phyloP scores from a whole-genome alignment of 2,113 vertebrate genomes.

The Gopherus evgoodei region DNA sequence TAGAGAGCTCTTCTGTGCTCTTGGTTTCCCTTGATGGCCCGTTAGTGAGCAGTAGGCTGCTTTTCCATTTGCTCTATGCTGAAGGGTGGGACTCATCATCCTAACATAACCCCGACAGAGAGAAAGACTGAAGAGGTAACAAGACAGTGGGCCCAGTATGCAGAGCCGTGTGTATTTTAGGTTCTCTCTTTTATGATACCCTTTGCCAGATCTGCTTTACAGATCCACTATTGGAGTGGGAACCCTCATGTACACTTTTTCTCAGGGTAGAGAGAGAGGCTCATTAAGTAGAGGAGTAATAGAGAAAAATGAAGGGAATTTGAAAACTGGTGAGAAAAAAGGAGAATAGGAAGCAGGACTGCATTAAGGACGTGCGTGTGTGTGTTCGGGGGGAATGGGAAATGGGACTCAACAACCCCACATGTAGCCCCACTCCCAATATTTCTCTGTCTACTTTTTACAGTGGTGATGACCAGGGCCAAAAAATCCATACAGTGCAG shows the following conservation, averaged over 20 bases:
- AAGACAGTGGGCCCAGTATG: conserved; percentile 19
- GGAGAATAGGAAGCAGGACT: background rate
- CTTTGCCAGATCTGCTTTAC: background rate
- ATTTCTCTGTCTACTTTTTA: background rate
- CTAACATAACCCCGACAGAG: background rate
- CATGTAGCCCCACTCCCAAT: background rate
- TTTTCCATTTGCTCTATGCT: background rate
- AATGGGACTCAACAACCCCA: background rate
- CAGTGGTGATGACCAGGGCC: background rate
- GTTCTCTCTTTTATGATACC: background rate
- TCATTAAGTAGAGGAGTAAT: background rate
- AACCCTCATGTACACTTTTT: background rate
- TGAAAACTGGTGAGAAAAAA: background rate
- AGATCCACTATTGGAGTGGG: background rate
- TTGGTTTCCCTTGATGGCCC: background rate
- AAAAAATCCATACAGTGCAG: background rate
- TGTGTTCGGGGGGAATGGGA: too few species aligned
- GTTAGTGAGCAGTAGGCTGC: background rate
- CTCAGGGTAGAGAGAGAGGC: background rate
- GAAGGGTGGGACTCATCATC: background rate
- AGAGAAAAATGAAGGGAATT: background rate
- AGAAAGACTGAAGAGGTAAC: background rate
- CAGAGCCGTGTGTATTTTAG: background rate
- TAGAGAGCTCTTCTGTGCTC: background rate
- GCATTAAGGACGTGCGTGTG: background rate